A percentile compares a stretch with the other conserved stretches of the same genome.
phyloP scores from a whole-genome alignment of 2,113 vertebrate species.

The Urocolius indicus region DNA sequence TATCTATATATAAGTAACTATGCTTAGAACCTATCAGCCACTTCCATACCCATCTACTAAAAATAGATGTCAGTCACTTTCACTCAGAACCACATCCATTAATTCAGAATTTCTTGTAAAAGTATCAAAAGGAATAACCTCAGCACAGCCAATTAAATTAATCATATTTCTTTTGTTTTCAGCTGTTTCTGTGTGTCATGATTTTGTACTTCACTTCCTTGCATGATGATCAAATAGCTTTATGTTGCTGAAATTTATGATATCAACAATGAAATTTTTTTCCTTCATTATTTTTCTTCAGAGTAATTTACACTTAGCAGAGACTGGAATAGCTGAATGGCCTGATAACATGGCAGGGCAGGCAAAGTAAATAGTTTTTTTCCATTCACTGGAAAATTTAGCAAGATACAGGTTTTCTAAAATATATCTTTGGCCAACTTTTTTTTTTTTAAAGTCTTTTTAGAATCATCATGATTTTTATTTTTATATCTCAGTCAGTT shows the following conservation, averaged over 20 bases:
- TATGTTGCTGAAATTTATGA: not conserved
- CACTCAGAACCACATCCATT: no score
- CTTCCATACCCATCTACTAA: not conserved
- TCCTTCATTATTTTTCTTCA: not conserved
- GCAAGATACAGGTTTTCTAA: not conserved
- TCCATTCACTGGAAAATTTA: not conserved
- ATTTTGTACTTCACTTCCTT: not conserved
- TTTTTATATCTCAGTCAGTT: not conserved
- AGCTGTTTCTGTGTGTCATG: not conserved
- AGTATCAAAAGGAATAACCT: not conserved
- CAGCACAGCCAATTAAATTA: not conserved
- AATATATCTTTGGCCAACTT: not conserved
- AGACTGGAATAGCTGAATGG: not conserved
- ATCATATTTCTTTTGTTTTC: not conserved
- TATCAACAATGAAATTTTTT: not conserved
- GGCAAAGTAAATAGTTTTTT: not conserved
- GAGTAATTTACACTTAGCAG: not conserved
- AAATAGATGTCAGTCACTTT: rapidly evolving
- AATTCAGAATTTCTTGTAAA: not conserved
- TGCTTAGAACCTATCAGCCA: not conserved
- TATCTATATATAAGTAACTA: not conserved
- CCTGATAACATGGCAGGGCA: not conserved
- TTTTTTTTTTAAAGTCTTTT: not conserved
- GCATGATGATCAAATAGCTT: not conserved
- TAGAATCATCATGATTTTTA: not conserved